Percentiles rank a stretch among this genome's conserved stretches.
Evolutionary conservation across 2,888 invertebrate genomes (phyloP).

Genomic region (Tiphia femorata): DNA sequence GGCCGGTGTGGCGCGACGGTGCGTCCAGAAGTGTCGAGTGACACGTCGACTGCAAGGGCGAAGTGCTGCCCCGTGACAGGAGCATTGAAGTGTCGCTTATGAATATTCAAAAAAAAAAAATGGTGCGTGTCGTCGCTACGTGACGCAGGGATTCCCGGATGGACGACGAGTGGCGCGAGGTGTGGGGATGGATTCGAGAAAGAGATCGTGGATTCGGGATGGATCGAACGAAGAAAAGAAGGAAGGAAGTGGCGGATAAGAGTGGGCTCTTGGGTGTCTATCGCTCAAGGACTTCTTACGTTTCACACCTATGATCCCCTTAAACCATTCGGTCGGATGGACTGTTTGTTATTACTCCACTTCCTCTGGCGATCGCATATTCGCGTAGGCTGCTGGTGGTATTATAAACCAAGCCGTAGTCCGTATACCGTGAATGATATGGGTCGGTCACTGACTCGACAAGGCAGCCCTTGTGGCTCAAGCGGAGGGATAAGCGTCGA

Average conservation of each 20-base stretch:
- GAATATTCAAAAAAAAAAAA: constrained; percentile 56
- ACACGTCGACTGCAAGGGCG: not conserved
- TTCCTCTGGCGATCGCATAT: no score
- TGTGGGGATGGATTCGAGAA: not conserved
- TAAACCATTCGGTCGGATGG: constrained; percentile 52
- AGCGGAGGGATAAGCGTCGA: no score
- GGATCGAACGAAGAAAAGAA: constrained; percentile 11
- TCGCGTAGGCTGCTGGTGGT: no score
- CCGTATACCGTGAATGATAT: no score
- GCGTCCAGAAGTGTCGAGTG: not conserved
- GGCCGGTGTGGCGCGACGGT: no score
- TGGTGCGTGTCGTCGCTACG: constrained; percentile 45
- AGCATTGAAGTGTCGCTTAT: constrained; percentile 42
- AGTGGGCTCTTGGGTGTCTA: constrained; percentile 40
- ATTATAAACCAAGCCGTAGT: no score
- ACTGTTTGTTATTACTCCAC: constrained; percentile 62
- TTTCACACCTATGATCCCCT: constrained; percentile 55
- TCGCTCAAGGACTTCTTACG: constrained; percentile 47
- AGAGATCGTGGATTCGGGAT: constrained; percentile 1
- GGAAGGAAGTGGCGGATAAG: constrained; percentile 47
- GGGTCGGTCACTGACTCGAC: no score
- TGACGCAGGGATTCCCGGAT: constrained; percentile 36
- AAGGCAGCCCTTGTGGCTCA: no score
- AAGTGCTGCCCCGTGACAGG: constrained; percentile 1
- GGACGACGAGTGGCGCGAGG: constrained; percentile 1